phyloP scores from a whole-genome alignment of 2,888 invertebrate genomes.

The Cryptophagus acutangulus region DNA sequence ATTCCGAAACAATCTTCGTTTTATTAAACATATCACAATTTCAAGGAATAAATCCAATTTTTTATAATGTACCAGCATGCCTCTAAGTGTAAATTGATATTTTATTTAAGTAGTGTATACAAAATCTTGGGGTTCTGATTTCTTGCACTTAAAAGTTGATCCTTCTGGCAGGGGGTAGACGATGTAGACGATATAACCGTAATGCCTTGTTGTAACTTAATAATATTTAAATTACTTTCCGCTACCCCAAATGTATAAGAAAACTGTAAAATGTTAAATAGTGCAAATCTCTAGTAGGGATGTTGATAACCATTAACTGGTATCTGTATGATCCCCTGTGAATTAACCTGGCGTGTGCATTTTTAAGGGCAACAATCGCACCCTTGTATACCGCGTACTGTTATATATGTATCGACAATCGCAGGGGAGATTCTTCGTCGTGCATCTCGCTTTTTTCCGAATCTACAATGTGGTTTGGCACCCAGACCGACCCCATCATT shows the following conservation, averaged over 20 bases:
- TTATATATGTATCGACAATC: conserved; percentile 8
- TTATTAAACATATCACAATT: no score
- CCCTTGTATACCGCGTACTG: neutral
- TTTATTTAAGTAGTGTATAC: no score
- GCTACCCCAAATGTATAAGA: conserved; percentile 12
- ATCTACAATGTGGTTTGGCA: no score
- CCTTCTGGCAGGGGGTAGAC: no score
- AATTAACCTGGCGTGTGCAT: conserved; percentile 31
- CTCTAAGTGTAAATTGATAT: no score
- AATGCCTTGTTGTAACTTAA: conserved; percentile 15
- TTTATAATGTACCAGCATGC: no score
- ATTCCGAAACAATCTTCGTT: no score
- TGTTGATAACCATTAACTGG: conserved; percentile 40
- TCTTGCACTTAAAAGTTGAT: conserved; percentile 6
- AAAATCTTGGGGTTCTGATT: no score
- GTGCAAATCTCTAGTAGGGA: conserved; percentile 38
- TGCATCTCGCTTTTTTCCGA: neutral
- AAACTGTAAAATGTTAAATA: conserved; percentile 36
- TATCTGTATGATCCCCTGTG: conserved; percentile 35
- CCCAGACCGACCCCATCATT: conserved; percentile 19
- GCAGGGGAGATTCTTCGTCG: conserved; percentile 6
- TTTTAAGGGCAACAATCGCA: neutral
- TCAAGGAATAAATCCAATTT: no score
- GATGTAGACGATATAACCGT: no score
- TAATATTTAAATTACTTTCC: conserved; percentile 21